These are phyloP conservation scores for Zaprionus lineosus DNA, from an alignment of 2,888 invertebrate species.

Conservation along the genomic window DNA sequence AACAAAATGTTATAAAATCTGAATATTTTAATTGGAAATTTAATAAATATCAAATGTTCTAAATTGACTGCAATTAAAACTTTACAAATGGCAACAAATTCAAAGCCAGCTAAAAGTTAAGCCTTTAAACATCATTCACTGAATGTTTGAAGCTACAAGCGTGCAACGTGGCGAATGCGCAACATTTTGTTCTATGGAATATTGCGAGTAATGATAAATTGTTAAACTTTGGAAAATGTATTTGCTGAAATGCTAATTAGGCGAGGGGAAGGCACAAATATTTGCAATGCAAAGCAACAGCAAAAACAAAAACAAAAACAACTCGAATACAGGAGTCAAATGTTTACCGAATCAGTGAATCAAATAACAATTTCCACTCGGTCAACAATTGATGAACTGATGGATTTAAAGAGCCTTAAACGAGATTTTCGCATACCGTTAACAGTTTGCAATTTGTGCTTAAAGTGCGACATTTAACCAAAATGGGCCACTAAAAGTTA, in stretches of 20 bases:
- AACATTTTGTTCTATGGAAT: conserved; percentile 16
- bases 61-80: too few species aligned
- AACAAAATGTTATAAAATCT: too few species aligned
- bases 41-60: too few species aligned
- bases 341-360: conserved; percentile 10
- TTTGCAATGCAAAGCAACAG: conserved; percentile 15
- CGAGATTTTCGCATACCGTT: too few species aligned
- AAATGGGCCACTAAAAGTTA: conserved; percentile 35
- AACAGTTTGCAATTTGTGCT: conserved; percentile 27
- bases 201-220: conserved; percentile 17
- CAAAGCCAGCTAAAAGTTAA: too few species aligned
- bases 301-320: conserved; percentile 13
- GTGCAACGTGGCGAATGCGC: conserved; percentile 34
- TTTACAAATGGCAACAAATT: too few species aligned
- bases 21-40: too few species aligned
- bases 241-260: conserved; percentile 30
- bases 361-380: not conserved
- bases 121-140: too few species aligned
- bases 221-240: conserved; percentile 13
- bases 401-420: not conserved
- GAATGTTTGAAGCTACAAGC: too few species aligned
- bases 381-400: not conserved
- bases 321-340: conserved; percentile 1
- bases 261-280: conserved; percentile 11
- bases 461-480: conserved; percentile 43